Evolutionary conservation across 2,888 invertebrate species (phyloP).

Genomic region (Rhagium mordax): DNA sequence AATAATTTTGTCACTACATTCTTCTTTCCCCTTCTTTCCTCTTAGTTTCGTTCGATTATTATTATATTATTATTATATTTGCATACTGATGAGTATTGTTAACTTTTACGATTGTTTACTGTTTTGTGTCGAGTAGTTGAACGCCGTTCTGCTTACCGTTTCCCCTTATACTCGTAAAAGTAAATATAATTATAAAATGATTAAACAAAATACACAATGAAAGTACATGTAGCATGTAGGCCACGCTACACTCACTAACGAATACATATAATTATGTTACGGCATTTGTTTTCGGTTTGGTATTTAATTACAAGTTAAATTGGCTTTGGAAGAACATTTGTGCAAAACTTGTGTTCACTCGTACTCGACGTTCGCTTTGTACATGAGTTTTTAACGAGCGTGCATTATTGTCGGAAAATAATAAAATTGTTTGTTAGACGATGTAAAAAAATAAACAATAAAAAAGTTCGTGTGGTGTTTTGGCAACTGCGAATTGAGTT

Average conservation of each 20-base stretch:
- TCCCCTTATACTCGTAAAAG: neutral
- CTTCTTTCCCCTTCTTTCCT: too few relatives aligned
- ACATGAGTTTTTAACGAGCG: too few relatives aligned
- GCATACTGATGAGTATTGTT: neutral
- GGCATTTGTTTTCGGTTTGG: neutral
- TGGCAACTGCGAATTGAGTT: too few relatives aligned
- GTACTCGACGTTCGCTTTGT: too few relatives aligned
- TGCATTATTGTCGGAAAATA: too few relatives aligned
- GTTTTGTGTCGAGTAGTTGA: neutral
- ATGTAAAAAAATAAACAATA: too few relatives aligned
- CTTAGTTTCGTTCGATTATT: too few relatives aligned
- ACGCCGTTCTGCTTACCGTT: neutral
- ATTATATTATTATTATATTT: too few relatives aligned
- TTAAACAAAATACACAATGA: neutral
- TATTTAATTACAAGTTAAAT: slow-evolving; percentile 1
- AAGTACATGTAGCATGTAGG: neutral
- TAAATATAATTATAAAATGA: neutral
- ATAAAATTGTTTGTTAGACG: too few relatives aligned
- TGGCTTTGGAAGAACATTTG: neutral
- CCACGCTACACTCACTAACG: neutral
- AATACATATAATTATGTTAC: neutral
- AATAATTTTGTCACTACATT: too few relatives aligned
- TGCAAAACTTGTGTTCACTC: neutral
- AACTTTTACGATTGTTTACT: neutral
- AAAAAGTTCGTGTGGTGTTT: too few relatives aligned